Evolutionary conservation across 1,140 invertebrate species (phyloP).

Genomic region (Drepana arcuata): DNA sequence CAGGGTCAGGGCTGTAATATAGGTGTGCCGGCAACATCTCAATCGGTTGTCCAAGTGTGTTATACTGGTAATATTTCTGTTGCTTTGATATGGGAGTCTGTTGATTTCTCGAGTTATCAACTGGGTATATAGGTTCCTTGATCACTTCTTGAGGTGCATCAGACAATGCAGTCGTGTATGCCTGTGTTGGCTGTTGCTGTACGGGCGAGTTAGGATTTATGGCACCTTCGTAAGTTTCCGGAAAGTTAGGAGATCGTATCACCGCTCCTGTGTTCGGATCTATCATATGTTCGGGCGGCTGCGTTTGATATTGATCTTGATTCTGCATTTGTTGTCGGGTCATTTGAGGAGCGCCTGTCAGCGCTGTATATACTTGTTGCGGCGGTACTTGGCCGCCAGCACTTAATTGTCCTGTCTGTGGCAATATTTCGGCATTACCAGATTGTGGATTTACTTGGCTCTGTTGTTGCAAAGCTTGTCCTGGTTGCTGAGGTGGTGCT

Average conservation of each 20-base stretch:
- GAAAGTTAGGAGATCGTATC: conserved; percentile 11
- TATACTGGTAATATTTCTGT: conserved; percentile 27
- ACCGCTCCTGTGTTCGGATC: conserved; percentile 16
- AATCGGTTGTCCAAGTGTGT: conserved; percentile 50
- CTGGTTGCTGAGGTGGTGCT: no score
- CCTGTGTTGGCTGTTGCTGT: not conserved
- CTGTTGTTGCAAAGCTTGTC: no score
- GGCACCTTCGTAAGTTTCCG: conserved; percentile 17
- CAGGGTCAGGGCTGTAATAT: conserved; percentile 23
- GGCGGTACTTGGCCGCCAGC: conserved; percentile 3
- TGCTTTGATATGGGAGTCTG: conserved; percentile 8
- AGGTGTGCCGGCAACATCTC: conserved; percentile 28
- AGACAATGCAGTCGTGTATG: not conserved
- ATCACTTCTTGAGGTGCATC: conserved; percentile 12
- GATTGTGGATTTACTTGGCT: no score
- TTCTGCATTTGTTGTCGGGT: conserved; percentile 13
- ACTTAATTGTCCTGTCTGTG: no score
- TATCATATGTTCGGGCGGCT: conserved; percentile 14
- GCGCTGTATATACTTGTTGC: conserved; percentile 19
- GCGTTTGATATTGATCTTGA: conserved; percentile 13
- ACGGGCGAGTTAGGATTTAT: conserved; percentile 5
- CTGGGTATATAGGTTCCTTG: conserved; percentile 45
- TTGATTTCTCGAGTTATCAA: conserved; percentile 25
- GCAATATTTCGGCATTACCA: no score
- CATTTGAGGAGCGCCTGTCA: conserved; percentile 4